A percentile compares a stretch with the other conserved stretches of the same genome.
These are phyloP conservation scores for Anthophora plumipes DNA, from an alignment of 2,888 invertebrate species.

Conservation along the genomic window DNA sequence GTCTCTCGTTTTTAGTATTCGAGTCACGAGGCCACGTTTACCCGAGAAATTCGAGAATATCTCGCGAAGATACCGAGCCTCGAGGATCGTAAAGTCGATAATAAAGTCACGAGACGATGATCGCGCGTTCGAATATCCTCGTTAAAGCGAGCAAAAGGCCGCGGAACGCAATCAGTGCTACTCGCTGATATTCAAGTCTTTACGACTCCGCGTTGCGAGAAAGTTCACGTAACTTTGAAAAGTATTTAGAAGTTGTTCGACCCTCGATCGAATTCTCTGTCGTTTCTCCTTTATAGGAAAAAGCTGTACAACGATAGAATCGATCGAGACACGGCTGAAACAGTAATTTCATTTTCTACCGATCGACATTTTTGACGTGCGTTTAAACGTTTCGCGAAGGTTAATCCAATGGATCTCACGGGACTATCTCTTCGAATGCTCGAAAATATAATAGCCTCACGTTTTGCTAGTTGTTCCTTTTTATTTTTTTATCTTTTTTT, in stretches of 20 bases:
- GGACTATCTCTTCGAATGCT: not conserved
- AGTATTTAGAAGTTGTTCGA: not conserved
- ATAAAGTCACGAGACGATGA: constrained; percentile 22
- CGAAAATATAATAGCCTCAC: not conserved
- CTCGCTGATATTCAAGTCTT: not conserved
- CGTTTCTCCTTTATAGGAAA: too few species aligned
- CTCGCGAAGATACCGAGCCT: constrained; percentile 9
- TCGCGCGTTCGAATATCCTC: not conserved
- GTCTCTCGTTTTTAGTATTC: not conserved
- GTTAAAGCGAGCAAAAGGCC: not conserved
- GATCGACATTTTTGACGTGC: constrained; percentile 35
- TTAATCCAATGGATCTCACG: constrained; percentile 20
- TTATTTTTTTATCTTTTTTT: too few species aligned
- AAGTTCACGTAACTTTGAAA: not conserved
- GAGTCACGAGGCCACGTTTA: constrained; percentile 6
- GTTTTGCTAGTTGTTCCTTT: not conserved
- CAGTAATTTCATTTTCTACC: constrained; percentile 37
- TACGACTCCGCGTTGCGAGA: too few species aligned
- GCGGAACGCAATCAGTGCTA: not conserved
- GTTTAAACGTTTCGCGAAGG: constrained; percentile 36
- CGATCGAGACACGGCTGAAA: constrained; percentile 10
- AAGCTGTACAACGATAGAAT: too few species aligned
- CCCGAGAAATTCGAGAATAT: constrained; percentile 21
- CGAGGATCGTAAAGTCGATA: constrained; percentile 23
- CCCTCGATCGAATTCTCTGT: not conserved